Base-by-base conservation (phyloP, 1,140 invertebrate species). In the Eueides isabella region DNA sequence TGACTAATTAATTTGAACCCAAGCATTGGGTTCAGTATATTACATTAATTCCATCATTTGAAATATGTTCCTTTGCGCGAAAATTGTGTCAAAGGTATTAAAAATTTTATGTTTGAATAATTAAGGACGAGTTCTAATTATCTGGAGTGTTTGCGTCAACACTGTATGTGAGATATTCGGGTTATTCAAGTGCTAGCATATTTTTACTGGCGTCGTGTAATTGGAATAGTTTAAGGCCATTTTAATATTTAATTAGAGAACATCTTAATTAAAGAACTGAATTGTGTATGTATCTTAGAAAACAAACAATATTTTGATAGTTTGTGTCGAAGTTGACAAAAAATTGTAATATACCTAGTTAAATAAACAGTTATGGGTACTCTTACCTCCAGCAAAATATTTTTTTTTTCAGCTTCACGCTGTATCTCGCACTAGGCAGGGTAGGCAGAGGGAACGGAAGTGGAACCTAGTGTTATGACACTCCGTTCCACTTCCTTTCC, bases 71-170 rank as follows among this genome's bases (percentile, higher is more conserved):
- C n/a, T 23, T 55, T 55, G 48, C 19, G n/a, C 0, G 9, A 55
- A 4, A 55, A 26, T 38, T 55, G 3, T 26, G 7, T 9, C 48
- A 55, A 55, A 55, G 11, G 3, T 55, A 55, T 55, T 26, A 55
- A 23, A 11, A 55, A 0, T 5, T 55, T 26, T 55, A 23, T 55
- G 30, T 41, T 63, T 61, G 29, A 61, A 61, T 65, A 67, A 74
- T 67, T 73, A 41, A 35, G 71, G 65, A 33, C 41, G 28, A 44
- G 67, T 41, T 68, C 67, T 68, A 68, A 68, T 68, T 68, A 68
- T 68, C 29, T 31, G 11, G 55, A 41, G 48, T 41, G 48, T 55
- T 61, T 33, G 30, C 41, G 67, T 61, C 67, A 61, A 69, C 67
- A 61, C 30, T 35, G 30, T 30, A 48, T 61, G 48, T 61, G 48